These are phyloP conservation scores for Rhopalosiphum nymphaeae DNA, from an alignment of 2,888 invertebrate genomes.

Conservation along the genomic window DNA sequence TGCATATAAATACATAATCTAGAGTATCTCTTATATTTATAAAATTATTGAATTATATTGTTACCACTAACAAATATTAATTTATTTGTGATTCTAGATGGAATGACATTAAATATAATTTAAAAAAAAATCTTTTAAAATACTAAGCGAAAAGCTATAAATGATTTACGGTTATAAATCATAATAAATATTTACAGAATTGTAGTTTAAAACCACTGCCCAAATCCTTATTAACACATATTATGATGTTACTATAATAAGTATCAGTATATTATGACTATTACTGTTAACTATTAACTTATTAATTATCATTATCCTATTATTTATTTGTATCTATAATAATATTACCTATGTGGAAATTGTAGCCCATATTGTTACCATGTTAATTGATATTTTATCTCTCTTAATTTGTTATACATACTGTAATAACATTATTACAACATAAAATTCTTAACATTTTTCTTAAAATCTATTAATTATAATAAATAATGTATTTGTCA, in stretches of 20 bases:
- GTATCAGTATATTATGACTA: constrained; percentile 18
- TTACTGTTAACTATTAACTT: constrained; percentile 48
- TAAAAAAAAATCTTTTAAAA: background rate
- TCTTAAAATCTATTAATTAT: constrained; percentile 23
- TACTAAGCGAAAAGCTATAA: background rate
- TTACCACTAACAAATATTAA: constrained; percentile 19
- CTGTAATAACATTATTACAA: constrained; percentile 37
- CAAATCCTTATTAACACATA: background rate
- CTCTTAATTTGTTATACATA: constrained; percentile 42
- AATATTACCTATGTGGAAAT: constrained; percentile 20
- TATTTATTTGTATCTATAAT: constrained; percentile 56
- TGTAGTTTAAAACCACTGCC: constrained; percentile 41
- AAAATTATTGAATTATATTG: constrained; percentile 1
- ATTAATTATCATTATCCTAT: constrained; percentile 48
- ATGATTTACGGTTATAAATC: background rate
- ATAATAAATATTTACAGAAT: constrained; percentile 36
- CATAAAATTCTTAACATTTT: background rate
- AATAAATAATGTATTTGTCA: constrained; percentile 27
- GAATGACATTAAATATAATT: background rate
- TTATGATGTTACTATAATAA: constrained; percentile 31
- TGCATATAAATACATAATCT: constrained; percentile 18
- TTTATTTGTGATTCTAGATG: constrained; percentile 6
- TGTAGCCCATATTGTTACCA: constrained; percentile 60
- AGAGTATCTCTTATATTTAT: constrained; percentile 27
- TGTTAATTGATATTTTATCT: constrained; percentile 56